Conservation (phyloP, 2,113 vertebrate species). For the Brachypteracias leptosomus region DNA sequence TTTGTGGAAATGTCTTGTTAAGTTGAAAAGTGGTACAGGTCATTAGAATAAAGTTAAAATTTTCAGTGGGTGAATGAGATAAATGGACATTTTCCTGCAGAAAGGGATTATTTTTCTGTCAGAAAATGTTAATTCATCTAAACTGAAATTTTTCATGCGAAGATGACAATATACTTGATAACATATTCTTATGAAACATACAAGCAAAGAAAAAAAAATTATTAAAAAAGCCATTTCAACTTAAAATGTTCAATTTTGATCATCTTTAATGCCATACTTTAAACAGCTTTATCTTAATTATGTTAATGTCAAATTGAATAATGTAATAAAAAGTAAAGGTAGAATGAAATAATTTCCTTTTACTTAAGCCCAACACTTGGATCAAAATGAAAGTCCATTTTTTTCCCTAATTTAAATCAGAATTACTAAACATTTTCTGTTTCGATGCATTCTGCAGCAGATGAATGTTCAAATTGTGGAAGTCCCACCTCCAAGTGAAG, state of each 20-base stretch:
- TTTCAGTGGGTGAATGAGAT: neutral
- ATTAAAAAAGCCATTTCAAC: neutral
- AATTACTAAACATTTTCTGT: neutral
- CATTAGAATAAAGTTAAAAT: neutral
- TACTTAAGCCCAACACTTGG: neutral
- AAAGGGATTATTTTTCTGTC: neutral
- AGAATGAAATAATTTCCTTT: neutral
- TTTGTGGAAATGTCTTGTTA: neutral
- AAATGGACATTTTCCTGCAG: neutral
- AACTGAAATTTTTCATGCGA: neutral
- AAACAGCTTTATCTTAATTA: neutral
- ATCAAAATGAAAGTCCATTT: neutral
- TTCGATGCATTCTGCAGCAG: neutral
- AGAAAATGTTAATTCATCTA: neutral
- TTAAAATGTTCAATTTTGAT: neutral
- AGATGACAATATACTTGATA: neutral
- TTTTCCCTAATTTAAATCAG: neutral
- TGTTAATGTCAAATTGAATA: neutral
- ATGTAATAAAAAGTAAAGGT: neutral
- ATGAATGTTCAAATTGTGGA: neutral
- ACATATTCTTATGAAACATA: neutral
- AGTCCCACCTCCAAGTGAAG: neutral
- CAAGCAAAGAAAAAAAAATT: neutral
- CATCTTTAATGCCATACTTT: neutral
- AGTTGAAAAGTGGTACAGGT: neutral